These are phyloP conservation scores for Planococcus citri DNA, from an alignment of 1,140 invertebrate species.

Conservation along the genomic window DNA sequence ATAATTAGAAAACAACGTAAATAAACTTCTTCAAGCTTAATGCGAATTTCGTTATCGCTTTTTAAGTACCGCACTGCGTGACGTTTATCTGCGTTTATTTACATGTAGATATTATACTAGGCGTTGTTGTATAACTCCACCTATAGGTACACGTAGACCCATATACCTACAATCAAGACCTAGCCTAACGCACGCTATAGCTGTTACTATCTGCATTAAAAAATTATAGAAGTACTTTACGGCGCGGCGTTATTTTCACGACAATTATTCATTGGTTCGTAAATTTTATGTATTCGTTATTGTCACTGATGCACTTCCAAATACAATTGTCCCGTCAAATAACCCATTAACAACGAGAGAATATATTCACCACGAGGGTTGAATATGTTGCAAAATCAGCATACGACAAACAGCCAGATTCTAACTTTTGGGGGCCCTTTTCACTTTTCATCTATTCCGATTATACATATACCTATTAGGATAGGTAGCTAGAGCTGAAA, in stretches of 20 bases:
- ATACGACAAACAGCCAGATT: too few relatives aligned
- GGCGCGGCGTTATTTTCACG: background rate
- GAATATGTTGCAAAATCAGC: too few relatives aligned
- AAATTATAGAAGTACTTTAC: background rate
- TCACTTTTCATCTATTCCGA: too few relatives aligned
- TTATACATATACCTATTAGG: too few relatives aligned
- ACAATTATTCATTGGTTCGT: constrained; percentile 1
- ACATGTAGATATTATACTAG: background rate
- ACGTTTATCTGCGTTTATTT: constrained; percentile 7
- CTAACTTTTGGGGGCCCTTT: too few relatives aligned
- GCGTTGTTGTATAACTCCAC: background rate
- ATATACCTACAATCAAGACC: too few relatives aligned
- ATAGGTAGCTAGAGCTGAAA: too few relatives aligned
- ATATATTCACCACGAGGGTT: too few relatives aligned
- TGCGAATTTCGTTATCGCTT: constrained; percentile 2
- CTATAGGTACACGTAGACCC: background rate
- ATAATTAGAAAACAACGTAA: background rate
- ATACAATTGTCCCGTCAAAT: too few relatives aligned
- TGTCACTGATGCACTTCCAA: background rate
- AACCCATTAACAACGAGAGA: too few relatives aligned
- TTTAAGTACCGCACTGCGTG: background rate
- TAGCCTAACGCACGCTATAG: background rate
- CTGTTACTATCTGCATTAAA: background rate
- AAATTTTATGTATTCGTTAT: background rate
- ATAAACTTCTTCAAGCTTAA: background rate